Percentiles rank a stretch among this genome's conserved stretches.
Conservation (phyloP, 2,113 vertebrate species). For the Cebidichthys violaceus region DNA sequence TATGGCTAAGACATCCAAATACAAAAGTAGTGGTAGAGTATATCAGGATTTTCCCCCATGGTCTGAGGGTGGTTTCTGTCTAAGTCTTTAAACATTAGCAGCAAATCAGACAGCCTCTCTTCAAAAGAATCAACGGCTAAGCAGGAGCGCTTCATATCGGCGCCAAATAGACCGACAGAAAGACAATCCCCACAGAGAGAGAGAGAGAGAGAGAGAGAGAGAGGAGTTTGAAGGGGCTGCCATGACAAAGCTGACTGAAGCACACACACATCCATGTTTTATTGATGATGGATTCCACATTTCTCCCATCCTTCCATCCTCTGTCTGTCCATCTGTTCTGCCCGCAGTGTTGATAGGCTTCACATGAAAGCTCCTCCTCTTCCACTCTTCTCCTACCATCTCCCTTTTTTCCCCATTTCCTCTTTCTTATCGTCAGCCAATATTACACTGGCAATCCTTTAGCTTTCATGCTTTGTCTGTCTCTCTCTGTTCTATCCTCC, state of each 20-base stretch:
- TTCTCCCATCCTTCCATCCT: conserved; percentile 35
- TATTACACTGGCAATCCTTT: conserved; percentile 42
- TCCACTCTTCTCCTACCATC: conserved; percentile 37
- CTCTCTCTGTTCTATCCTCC: conserved; percentile 20
- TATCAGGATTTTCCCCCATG: neutral
- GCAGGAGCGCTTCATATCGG: conserved; percentile 53
- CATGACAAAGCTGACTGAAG: conserved; percentile 45
- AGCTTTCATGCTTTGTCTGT: conserved; percentile 28
- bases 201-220: neutral
- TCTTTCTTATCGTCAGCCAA: conserved; percentile 39
- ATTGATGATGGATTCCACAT: conserved; percentile 55
- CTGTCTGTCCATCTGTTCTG: conserved; percentile 59
- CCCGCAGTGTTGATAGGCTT: conserved; percentile 49
- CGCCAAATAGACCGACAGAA: conserved; percentile 33
- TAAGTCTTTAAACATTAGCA: conserved; percentile 35
- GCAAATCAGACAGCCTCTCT: conserved; percentile 48
- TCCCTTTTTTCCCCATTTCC: conserved; percentile 23
- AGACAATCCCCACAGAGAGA: conserved; percentile 37
- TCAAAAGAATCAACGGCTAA: conserved; percentile 56
- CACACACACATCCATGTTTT: conserved; percentile 6
- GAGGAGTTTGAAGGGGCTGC: conserved; percentile 23
- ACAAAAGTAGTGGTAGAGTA: neutral
- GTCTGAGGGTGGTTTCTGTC: conserved; percentile 8
- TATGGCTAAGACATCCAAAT: neutral
- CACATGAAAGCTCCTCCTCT: conserved; percentile 61